Conservation (phyloP, 2,113 vertebrate species). For the Oryzias celebensis region DNA sequence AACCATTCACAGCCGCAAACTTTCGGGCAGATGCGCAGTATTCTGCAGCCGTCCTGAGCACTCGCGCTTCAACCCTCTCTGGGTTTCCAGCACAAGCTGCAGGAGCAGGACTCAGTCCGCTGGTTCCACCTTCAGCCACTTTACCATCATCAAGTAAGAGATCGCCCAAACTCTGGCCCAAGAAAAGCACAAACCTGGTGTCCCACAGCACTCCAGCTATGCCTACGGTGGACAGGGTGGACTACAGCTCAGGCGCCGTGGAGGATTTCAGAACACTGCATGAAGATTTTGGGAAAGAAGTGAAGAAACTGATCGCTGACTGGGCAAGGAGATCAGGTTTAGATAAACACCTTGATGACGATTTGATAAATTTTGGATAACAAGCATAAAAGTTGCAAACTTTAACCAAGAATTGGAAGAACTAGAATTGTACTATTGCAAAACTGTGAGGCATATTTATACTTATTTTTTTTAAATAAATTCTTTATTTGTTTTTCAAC, state of each 20-base stretch:
- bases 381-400: background rate
- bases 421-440: background rate
- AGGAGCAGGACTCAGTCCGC: conserved; percentile 8
- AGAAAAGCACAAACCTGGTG: conserved; percentile 47
- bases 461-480: too few species aligned
- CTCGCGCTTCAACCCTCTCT: conserved; percentile 1
- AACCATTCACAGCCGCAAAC: conserved; percentile 17
- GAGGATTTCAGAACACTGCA: conserved; percentile 73
- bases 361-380: conserved; percentile 67
- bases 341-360: conserved; percentile 9
- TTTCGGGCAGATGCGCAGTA: conserved; percentile 8
- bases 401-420: background rate
- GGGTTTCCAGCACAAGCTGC: background rate
- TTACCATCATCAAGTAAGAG: conserved; percentile 30
- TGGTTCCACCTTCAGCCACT: conserved; percentile 26
- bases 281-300: conserved; percentile 75
- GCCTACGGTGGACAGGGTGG: conserved; percentile 38
- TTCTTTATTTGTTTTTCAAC: too few species aligned
- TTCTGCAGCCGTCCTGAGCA: background rate
- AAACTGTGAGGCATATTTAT: conserved; percentile 12
- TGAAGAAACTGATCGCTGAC: conserved; percentile 60
- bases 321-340: conserved; percentile 43
- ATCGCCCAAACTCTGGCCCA: conserved; percentile 72
- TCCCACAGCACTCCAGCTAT: conserved; percentile 33
- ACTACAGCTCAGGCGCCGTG: background rate